Evolutionary conservation across 2,113 vertebrate species (phyloP), one percentile per base, ranked within the genome.

Genomic region (Halichoerus grypus): DNA sequence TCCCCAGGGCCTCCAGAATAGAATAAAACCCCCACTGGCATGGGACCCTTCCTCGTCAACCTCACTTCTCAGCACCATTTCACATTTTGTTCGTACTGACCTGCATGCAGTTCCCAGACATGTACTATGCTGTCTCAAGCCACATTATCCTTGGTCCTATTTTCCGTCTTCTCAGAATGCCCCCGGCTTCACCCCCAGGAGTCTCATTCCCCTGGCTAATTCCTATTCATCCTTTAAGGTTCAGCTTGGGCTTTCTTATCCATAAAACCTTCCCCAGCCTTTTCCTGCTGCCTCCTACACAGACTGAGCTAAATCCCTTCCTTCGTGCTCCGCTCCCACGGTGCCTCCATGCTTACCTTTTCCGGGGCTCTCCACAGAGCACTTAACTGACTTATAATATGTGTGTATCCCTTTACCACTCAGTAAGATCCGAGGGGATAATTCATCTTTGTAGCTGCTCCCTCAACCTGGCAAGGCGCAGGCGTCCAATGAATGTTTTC

Each of bases 151-250:
- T 81, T 36, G 24, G 36, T 90, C 49, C 9, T 26, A 82, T 71
- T 51, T 36, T 24, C 69, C 24, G 74, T 80, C 51, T 76, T 91
- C 69, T 67, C 53, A 61, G 53, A 49, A 55, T 42, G 36, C 8
- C 46, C 24, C 71, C 22, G 18, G 77, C 42, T 19, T 91, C 10
- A 18, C 55, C 46, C 26, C 33, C 4, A 22, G 14, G 42, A 63
- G 19, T 81, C 65, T 86, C 63, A 65, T 55, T 69, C 39, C n/a
- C n/a, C 71, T 85, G 49, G 76, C 59, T 83, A 95, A 97, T 92
- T 87, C 79, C 69, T 72, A 95, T 18, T 95, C 94, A 89, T 74
- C 72, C 76, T 91, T 76, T n/a, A 92, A 84, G 57, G 71, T 31
- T 80, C 31, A 36, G 16, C 49, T 94, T 49, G 72, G 80, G 18